Base-by-base conservation (phyloP, 2,797 vertebrate species). In the Odontamblyopus rebecca region DNA sequence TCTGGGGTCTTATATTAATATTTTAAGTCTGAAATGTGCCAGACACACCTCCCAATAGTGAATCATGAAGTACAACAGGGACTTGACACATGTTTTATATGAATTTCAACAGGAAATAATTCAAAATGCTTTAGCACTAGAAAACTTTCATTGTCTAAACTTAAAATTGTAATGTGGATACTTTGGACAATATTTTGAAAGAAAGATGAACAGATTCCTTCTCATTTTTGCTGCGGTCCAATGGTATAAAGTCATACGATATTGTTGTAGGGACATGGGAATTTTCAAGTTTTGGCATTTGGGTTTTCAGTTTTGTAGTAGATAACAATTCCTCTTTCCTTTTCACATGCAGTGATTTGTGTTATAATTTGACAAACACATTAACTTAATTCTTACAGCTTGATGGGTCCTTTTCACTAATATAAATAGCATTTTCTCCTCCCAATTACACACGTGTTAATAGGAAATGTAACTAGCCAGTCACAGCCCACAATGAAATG, bases 1-100 rank as follows among this genome's bases (percentile, higher is more conserved):
- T 71, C 57, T 67, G 41, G 44, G 67, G 51, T 53, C 30, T 74
- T 63, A 67, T 60, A 81, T 74, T 81, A 32, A 72, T 71, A 75
- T 30, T 74, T 23, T 30, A 61, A 77, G 41, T 61, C 63, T 69
- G 8, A 9, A 76, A 77, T 81, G 67, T 51, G 30, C 38, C 57
- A 75, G 19, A 41, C 71, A 56, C 35, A 29, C 48, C 64, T 29
- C 26, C 53, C 71, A 64, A 68, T 57, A 60, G 73, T 26, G 73
- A n/a, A 54, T 0, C 44, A 48, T 48, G 44, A 0, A 53, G 3
- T 35, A 35, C 67, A 26, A 29, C 64, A 35, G 65, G 70, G 44
- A 44, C n/a, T 54, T 65, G 30, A 3, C 6, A 5, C 41, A 59
- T 23, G 12, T 29, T 51, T 35, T 70, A 75, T 23, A 73, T 2